A percentile compares a stretch with the other conserved stretches of the same genome.
These are phyloP conservation scores for Erebia ligea DNA, from an alignment of 2,888 invertebrate species.

Conservation along the genomic window DNA sequence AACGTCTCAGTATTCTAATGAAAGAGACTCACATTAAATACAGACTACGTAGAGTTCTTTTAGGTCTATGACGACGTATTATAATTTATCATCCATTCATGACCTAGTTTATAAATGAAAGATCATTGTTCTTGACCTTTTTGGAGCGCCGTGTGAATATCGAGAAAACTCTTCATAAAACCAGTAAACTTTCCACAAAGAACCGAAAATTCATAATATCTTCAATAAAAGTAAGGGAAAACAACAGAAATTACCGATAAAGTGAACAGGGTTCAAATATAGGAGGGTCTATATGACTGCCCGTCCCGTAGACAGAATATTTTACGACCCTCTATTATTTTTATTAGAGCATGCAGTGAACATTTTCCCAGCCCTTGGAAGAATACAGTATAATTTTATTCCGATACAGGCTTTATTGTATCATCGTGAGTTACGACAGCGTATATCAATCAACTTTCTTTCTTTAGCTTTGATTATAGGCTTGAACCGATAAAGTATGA, in stretches of 20 bases:
- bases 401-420: neutral
- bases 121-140: too few relatives aligned
- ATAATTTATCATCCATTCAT: too few relatives aligned
- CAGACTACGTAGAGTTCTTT: too few relatives aligned
- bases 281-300: slow-evolving; percentile 38
- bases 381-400: neutral
- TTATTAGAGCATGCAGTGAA: slow-evolving; percentile 33
- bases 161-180: slow-evolving; percentile 17
- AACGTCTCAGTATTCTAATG: too few relatives aligned
- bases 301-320: slow-evolving; percentile 33
- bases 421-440: neutral
- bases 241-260: slow-evolving; percentile 39
- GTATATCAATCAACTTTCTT: neutral
- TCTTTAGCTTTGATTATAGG: too few relatives aligned
- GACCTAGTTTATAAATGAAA: too few relatives aligned
- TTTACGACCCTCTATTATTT: slow-evolving; percentile 36
- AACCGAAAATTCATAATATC: slow-evolving; percentile 23
- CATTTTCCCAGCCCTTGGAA: slow-evolving; percentile 6
- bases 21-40: too few relatives aligned
- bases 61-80: too few relatives aligned
- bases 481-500: too few relatives aligned
- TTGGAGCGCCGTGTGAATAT: neutral
- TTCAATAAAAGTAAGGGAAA: slow-evolving; percentile 30
- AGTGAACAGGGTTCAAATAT: slow-evolving; percentile 35
- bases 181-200: slow-evolving; percentile 25